A percentile compares a stretch with the other conserved stretches of the same genome.
phyloP scores from a whole-genome alignment of 2,113 vertebrate species.

The Morone saxatilis region DNA sequence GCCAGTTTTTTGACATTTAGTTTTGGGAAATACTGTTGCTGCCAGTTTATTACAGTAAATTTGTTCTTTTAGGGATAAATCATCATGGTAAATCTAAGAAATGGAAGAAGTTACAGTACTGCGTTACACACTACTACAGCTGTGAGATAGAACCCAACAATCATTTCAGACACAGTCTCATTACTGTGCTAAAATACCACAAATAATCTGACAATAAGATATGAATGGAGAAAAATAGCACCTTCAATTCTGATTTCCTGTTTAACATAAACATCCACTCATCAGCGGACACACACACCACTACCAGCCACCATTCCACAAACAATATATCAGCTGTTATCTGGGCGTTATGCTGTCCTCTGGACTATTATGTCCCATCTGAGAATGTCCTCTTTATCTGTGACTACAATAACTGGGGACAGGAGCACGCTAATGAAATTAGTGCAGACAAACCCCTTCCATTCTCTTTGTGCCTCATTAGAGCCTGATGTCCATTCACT shows the following conservation, averaged over 20 bases:
- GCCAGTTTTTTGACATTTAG: no score
- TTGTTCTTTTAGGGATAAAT: no score
- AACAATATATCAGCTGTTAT: conserved; percentile 58
- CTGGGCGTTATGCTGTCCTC: conserved; percentile 12
- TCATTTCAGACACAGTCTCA: no score
- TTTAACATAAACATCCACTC: not conserved
- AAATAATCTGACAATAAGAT: no score
- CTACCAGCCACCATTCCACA: conserved; percentile 9
- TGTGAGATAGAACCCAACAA: no score
- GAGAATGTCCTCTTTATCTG: conserved; percentile 63
- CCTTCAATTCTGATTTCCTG: conserved; percentile 6
- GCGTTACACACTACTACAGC: no score
- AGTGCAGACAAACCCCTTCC: conserved; percentile 65
- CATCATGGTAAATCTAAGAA: no score
- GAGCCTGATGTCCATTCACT: conserved; percentile 55
- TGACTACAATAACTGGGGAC: conserved; percentile 58
- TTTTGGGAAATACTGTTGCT: no score
- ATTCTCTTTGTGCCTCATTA: conserved; percentile 74
- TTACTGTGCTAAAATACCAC: no score
- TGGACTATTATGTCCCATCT: conserved; percentile 47
- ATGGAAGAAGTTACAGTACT: no score
- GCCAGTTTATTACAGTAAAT: no score
- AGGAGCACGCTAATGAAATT: conserved; percentile 69
- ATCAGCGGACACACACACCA: not conserved
- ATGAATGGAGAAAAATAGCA: no score